Conservation (phyloP, 1,140 invertebrate genomes). For the Drosophila gunungcola region DNA sequence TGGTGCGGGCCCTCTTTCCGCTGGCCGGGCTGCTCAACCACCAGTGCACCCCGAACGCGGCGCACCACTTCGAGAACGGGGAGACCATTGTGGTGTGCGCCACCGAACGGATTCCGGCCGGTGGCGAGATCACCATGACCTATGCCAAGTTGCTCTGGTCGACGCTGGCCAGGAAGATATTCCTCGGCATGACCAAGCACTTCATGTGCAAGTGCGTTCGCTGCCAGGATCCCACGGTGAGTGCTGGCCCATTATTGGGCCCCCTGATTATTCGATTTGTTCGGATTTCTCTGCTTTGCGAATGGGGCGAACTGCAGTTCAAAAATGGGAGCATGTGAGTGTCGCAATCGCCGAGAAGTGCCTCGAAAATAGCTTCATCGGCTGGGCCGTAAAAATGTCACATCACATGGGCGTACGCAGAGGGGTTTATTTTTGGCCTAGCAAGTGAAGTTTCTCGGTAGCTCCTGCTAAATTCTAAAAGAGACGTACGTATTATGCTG, state of each 20-base stretch:
- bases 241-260: constrained; percentile 32
- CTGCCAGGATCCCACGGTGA: constrained; percentile 89
- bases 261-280: no score
- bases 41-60: constrained; percentile 90
- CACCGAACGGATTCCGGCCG: constrained; percentile 87
- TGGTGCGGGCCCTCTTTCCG: constrained; percentile 90
- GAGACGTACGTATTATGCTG: not conserved
- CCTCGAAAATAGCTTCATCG: constrained; percentile 47
- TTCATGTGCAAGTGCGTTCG: constrained; percentile 90
- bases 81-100: constrained; percentile 88
- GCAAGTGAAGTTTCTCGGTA: not conserved
- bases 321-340: constrained; percentile 17
- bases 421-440: not conserved
- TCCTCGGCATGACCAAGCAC: constrained; percentile 90
- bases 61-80: constrained; percentile 87
- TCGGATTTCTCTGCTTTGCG: not conserved
- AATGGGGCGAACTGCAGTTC: not conserved
- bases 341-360: constrained; percentile 33
- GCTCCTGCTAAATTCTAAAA: not conserved
- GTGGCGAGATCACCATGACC: constrained; percentile 89
- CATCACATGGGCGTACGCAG: constrained; percentile 10
- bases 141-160: constrained; percentile 91
- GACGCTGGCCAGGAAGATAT: constrained; percentile 88
- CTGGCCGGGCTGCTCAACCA: constrained; percentile 91
- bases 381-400: constrained; percentile 17